Base-by-base conservation (phyloP, 1,140 invertebrate species). In the Sinella curviseta region DNA sequence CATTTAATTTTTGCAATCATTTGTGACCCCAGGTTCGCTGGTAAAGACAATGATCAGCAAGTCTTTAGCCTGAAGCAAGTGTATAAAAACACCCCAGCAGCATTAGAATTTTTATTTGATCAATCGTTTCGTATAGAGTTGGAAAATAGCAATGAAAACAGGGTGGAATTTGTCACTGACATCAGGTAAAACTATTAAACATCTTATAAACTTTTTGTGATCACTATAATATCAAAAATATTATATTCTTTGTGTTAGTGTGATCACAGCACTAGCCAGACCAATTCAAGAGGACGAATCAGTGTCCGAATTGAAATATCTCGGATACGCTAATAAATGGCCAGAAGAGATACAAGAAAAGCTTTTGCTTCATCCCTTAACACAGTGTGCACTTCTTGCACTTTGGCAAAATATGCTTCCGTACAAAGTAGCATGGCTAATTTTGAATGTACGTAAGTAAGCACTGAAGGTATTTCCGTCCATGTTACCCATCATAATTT, bases 221-320 rank as follows among this genome's bases (percentile, higher is more conserved):
- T n/a, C n/a, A n/a, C n/a, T n/a, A 20, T 48, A 48, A 48, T 48
- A 48, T 48, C 20, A 12, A 48, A 48, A 48, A n/a, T n/a, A n/a
- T n/a, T n/a, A 31, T 70, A 70, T 31, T 33, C 31, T 12, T 4
- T 30, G 30, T 70, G 30, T 31, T 70, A 70, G 65, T n/a, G 12
- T 70, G 8, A 33, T 70, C 12, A 70, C 65, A 31, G 65, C 28
- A 14, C 30, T 70, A n/a, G 31, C 26, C 26, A 30, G n/a, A 33
- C 65, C 65, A 8, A n/a, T 70, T 33, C 65, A 31, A 24, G 3
- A n/a, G 65, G 1, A 14, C 31, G 4, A 30, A 70, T 3, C 65
- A 1, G n/a, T 70, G 12, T 70, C 65, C 1, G 65, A 70, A 70
- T 31, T 70, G 65, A n/a, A 70, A 24, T 70, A 70, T 24, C 65